These are phyloP conservation scores for Arrhopalites spinosus DNA, from an alignment of 2,888 invertebrate genomes.

Conservation along the genomic window DNA sequence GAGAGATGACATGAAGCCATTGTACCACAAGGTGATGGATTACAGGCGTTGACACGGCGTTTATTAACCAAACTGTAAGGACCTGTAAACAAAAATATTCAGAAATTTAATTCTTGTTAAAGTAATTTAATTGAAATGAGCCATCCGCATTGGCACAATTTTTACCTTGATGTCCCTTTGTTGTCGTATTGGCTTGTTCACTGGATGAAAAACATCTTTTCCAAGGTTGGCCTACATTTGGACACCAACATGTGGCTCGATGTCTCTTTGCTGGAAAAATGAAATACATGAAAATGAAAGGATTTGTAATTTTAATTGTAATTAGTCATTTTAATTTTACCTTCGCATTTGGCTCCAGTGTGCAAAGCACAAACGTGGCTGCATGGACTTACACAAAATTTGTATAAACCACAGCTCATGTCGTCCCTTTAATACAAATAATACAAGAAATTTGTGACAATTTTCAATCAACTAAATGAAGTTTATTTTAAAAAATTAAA, in stretches of 20 bases:
- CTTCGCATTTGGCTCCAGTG: slow-evolving; percentile 56
- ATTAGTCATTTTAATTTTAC: too few species aligned
- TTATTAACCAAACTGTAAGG: slow-evolving; percentile 55
- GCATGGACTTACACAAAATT: slow-evolving; percentile 54
- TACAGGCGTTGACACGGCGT: slow-evolving; percentile 51
- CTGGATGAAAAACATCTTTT: slow-evolving; percentile 53
- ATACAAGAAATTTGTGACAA: background rate
- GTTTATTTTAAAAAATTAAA: too few species aligned
- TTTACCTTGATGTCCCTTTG: slow-evolving; percentile 49
- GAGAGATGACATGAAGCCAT: slow-evolving; percentile 54
- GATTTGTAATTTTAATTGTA: too few species aligned
- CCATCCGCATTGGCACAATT: background rate
- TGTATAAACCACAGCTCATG: slow-evolving; percentile 55
- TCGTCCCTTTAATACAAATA: slow-evolving; percentile 54
- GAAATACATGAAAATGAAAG: too few species aligned
- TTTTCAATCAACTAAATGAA: background rate
- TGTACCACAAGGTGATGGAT: slow-evolving; percentile 55
- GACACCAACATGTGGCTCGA: slow-evolving; percentile 53
- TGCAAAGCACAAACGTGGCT: slow-evolving; percentile 56
- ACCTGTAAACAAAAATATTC: slow-evolving; percentile 37
- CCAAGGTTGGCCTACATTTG: slow-evolving; percentile 56
- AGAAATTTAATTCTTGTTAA: background rate
- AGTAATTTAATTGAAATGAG: background rate
- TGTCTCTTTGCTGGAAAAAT: slow-evolving; percentile 54
- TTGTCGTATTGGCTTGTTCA: slow-evolving; percentile 51